Conservation (phyloP, 2,888 invertebrate genomes). For the Volucella zonaria region DNA sequence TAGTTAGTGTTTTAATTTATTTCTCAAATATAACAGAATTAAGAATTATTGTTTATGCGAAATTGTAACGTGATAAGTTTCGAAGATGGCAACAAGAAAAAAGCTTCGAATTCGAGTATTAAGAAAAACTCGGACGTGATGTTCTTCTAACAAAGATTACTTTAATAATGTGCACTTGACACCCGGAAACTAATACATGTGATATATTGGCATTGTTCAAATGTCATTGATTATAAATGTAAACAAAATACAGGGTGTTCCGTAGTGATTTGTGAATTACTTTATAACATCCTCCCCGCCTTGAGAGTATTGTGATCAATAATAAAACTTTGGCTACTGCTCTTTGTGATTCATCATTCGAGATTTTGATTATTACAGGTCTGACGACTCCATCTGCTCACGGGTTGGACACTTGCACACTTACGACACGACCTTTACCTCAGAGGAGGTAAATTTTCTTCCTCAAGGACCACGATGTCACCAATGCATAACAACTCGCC, state of each 20-base stretch:
- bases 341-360: slow-evolving; percentile 28
- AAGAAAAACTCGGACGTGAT: neutral
- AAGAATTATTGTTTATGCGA: no score
- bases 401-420: no score
- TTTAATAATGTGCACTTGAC: neutral
- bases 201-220: neutral
- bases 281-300: slow-evolving; percentile 28
- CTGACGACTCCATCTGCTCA: slow-evolving; percentile 28
- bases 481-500: slow-evolving; percentile 22
- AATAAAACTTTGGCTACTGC: slow-evolving; percentile 28
- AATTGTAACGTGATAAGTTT: neutral
- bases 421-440: no score
- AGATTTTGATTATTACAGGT: slow-evolving; percentile 33
- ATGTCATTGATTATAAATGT: neutral
- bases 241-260: neutral
- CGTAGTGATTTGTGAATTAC: neutral
- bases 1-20: no score
- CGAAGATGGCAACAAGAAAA: neutral
- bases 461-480: slow-evolving; percentile 32
- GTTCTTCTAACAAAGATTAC: neutral
- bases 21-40: no score
- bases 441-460: slow-evolving; percentile 25
- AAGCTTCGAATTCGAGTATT: no score
- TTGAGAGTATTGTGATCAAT: slow-evolving; percentile 38
- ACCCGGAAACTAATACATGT: neutral